A percentile compares a stretch with the other conserved stretches of the same genome.
These are phyloP conservation scores for Taurulus bubalis DNA, from an alignment of 2,113 vertebrate genomes.

Conservation along the genomic window DNA sequence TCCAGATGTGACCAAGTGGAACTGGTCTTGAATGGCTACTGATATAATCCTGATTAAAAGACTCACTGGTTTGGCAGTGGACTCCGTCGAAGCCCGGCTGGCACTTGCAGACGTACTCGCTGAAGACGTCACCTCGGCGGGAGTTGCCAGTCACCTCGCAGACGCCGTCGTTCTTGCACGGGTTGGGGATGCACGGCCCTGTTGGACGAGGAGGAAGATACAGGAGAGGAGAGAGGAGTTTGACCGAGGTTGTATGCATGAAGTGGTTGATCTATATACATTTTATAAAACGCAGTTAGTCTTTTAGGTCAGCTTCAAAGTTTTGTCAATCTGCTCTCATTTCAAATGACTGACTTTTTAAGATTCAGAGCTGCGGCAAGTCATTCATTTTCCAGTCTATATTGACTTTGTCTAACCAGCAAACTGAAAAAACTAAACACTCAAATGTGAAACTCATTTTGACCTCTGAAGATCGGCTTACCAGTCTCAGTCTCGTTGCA, in stretches of 20 bases:
- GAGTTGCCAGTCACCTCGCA: slow-evolving; percentile 80
- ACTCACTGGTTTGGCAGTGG: slow-evolving; percentile 94
- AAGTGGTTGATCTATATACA: too few species aligned
- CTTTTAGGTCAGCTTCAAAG: not conserved
- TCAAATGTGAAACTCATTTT: not conserved
- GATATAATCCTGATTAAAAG: too few species aligned
- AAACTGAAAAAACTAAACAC: not conserved
- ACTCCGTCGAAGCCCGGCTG: slow-evolving; percentile 85
- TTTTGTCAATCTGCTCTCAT: not conserved
- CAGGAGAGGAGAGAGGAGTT: not conserved
- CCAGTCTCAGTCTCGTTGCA: slow-evolving; percentile 93
- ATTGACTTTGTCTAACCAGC: not conserved
- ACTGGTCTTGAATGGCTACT: not conserved
- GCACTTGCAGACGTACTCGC: slow-evolving; percentile 90
- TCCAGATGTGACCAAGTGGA: not conserved
- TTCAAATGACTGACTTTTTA: not conserved
- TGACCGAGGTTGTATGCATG: slow-evolving; percentile 1
- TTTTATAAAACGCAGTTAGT: too few species aligned
- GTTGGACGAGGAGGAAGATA: not conserved
- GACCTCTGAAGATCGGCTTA: slow-evolving; percentile 49
- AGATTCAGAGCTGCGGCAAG: not conserved
- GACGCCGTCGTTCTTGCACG: slow-evolving; percentile 87
- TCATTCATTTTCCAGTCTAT: not conserved
- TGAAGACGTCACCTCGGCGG: slow-evolving; percentile 90
- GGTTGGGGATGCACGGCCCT: slow-evolving; percentile 93